phyloP scores from a whole-genome alignment of 2,888 invertebrate species.

The Ceratothoa steindachneri region DNA sequence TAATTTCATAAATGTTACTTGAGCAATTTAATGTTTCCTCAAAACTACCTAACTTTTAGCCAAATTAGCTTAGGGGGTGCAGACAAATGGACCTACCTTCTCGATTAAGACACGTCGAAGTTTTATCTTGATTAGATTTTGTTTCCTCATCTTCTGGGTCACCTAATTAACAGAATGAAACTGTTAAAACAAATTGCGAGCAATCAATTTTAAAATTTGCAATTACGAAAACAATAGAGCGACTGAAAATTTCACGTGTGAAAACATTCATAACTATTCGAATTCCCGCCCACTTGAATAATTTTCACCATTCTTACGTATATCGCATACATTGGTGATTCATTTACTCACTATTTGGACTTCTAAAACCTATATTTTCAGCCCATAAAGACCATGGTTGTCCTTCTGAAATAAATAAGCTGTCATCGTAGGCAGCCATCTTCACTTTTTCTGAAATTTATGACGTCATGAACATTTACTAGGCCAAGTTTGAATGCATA shows the following conservation, averaged over 20 bases:
- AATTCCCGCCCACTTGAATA: not conserved
- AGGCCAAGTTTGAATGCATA: slow-evolving; percentile 1
- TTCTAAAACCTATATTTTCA: slow-evolving; percentile 49
- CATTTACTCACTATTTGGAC: slow-evolving; percentile 46
- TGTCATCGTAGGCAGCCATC: slow-evolving; percentile 55
- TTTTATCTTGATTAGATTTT: slow-evolving; percentile 8
- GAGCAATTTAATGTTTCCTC: no score
- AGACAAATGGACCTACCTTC: no score
- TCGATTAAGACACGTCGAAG: slow-evolving; percentile 6
- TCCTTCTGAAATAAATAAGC: slow-evolving; percentile 54
- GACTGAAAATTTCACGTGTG: slow-evolving; percentile 2
- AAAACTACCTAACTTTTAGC: no score
- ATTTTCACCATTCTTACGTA: not conserved
- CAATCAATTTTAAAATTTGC: not conserved
- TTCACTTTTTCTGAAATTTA: slow-evolving; percentile 50
- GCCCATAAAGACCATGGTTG: slow-evolving; percentile 54
- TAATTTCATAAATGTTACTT: no score
- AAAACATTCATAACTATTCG: not conserved
- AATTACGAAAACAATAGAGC: not conserved
- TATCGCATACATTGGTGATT: not conserved
- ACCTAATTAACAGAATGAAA: not conserved
- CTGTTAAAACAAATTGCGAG: not conserved
- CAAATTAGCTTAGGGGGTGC: no score
- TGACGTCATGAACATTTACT: slow-evolving; percentile 43
- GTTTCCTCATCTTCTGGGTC: slow-evolving; percentile 4